These are phyloP conservation scores for Pollenia griseotomentosa DNA, from an alignment of 2,888 invertebrate genomes.

Conservation along the genomic window DNA sequence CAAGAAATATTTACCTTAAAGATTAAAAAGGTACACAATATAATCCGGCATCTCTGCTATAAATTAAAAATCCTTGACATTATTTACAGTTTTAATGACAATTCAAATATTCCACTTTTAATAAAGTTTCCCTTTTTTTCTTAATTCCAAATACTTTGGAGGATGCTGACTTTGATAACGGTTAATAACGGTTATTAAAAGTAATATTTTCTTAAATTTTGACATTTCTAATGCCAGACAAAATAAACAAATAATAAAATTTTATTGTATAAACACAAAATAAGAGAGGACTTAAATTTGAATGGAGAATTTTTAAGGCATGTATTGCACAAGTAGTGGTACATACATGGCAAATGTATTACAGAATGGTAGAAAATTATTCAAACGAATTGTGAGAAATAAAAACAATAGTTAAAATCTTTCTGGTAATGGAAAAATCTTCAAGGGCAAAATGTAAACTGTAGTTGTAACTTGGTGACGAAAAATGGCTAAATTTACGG, in stretches of 20 bases:
- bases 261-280: constrained; percentile 23
- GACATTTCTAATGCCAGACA: constrained; percentile 70
- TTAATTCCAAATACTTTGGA: not conserved
- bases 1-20: not conserved
- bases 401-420: no score
- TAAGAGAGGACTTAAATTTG: not conserved
- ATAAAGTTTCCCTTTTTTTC: not conserved
- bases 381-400: constrained; percentile 5
- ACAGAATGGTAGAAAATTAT: not conserved
- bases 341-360: not conserved
- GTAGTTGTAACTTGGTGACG: no score
- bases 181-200: constrained; percentile 35
- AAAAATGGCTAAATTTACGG: no score
- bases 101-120: constrained; percentile 22
- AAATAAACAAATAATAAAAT: constrained; percentile 63
- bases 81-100: constrained; percentile 6
- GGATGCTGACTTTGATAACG: not conserved
- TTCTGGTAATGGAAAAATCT: no score
- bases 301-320: not conserved
- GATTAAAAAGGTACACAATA: not conserved
- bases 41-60: not conserved
- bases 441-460: no score
- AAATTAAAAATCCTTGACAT: constrained; percentile 21
- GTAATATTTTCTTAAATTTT: constrained; percentile 66
- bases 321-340: not conserved